Percentiles rank a stretch among this genome's conserved stretches.
Conservation (phyloP, 2,113 vertebrate genomes). For the Ameiurus melas region DNA sequence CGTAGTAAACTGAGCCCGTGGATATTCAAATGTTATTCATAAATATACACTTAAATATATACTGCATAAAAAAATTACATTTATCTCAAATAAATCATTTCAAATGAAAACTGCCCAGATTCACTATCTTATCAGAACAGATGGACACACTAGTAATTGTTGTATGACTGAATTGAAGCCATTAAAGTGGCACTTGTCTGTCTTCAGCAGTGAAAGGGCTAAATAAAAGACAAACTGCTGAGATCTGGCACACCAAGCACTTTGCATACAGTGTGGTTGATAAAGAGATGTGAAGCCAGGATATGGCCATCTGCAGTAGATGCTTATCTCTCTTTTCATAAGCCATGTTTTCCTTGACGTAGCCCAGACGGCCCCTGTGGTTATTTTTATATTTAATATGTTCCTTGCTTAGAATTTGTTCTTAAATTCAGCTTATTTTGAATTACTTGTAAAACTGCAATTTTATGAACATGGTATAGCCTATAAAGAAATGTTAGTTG, state of each 20-base stretch:
- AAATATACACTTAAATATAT: neutral
- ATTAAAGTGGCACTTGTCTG: neutral
- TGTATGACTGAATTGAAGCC: constrained; percentile 12
- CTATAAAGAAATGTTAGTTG: neutral
- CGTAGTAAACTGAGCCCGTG: neutral
- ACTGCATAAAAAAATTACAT: neutral
- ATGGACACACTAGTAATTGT: neutral
- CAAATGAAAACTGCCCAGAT: neutral
- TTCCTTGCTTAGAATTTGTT: neutral
- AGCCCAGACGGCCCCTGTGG: neutral
- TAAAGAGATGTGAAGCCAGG: constrained; percentile 15
- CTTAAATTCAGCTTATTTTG: neutral
- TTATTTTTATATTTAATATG: neutral
- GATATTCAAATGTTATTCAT: neutral
- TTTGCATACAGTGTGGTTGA: constrained; percentile 11
- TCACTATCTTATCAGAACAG: neutral
- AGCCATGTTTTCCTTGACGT: neutral
- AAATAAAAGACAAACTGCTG: constrained; percentile 19
- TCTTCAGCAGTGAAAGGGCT: neutral
- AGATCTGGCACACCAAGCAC: neutral
- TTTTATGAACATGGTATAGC: neutral
- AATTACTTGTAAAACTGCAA: neutral
- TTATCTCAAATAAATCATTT: neutral
- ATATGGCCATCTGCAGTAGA: constrained; percentile 41
- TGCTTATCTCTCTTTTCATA: constrained; percentile 16